A percentile compares a stretch with the other conserved stretches of the same genome.
These are phyloP conservation scores for Protophormia terraenovae DNA, from an alignment of 2,888 invertebrate genomes.

Conservation along the genomic window DNA sequence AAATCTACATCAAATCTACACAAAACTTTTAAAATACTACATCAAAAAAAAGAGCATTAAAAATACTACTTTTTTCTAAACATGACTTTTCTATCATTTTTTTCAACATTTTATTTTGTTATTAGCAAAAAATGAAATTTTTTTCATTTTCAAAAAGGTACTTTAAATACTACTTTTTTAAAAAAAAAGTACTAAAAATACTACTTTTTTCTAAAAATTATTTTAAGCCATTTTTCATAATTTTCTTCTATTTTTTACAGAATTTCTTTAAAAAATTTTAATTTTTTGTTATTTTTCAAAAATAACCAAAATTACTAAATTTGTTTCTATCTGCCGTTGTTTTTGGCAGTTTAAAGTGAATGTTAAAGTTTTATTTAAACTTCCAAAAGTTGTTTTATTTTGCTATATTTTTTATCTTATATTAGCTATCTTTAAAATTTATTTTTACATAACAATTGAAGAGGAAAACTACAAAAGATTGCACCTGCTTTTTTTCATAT, in stretches of 20 bases:
- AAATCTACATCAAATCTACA: not conserved
- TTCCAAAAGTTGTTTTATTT: not conserved
- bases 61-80: not conserved
- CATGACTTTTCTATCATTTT: not conserved
- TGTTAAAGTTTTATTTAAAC: not conserved
- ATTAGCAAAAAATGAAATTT: not conserved
- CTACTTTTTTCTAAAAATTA: not conserved
- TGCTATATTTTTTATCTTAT: constrained; percentile 16
- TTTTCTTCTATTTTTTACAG: not conserved
- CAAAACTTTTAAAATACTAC: not conserved
- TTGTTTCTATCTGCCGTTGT: too few relatives aligned
- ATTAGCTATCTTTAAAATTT: constrained; percentile 36
- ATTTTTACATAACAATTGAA: constrained; percentile 4
- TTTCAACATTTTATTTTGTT: too few relatives aligned
- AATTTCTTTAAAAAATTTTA: not conserved
- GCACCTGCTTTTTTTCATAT: constrained; percentile 55
- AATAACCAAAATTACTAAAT: not conserved
- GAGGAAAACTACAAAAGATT: constrained; percentile 17
- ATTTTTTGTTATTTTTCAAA: not conserved
- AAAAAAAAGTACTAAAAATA: not conserved
- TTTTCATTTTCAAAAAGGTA: not conserved
- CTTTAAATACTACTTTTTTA: not conserved
- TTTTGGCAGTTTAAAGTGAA: not conserved
- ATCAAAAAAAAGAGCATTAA: not conserved
- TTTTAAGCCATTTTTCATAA: not conserved